Conservation (phyloP, 2,113 vertebrate genomes). For the Archilochus colubris region DNA sequence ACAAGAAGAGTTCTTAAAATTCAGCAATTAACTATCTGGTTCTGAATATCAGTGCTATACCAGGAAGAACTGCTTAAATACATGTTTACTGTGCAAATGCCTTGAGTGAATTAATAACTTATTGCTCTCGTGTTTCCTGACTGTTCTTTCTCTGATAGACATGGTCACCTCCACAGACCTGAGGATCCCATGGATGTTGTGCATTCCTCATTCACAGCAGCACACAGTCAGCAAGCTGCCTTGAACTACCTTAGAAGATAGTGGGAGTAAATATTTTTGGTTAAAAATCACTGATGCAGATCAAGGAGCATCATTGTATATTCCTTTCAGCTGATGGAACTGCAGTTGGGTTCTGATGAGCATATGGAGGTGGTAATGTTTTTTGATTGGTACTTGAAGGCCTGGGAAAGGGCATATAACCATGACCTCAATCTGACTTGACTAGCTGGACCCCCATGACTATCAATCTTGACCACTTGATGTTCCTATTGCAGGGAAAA, state of each 20-base stretch:
- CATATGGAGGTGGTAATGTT: neutral
- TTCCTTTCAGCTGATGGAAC: neutral
- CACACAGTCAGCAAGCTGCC: neutral
- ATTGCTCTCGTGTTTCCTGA: neutral
- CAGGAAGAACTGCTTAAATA: constrained; percentile 2
- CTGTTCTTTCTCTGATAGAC: neutral
- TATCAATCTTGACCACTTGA: neutral
- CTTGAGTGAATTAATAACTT: neutral
- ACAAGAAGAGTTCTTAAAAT: neutral
- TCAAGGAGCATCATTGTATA: neutral
- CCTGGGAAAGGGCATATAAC: neutral
- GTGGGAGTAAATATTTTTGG: neutral
- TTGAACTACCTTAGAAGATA: neutral
- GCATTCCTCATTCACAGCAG: neutral
- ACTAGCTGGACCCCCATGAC: neutral
- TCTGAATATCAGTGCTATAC: neutral
- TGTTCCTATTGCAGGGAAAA: neutral
- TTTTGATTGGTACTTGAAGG: neutral
- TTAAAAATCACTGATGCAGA: neutral
- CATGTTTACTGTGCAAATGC: neutral
- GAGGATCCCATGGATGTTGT: neutral
- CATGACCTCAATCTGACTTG: neutral
- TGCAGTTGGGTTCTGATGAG: neutral
- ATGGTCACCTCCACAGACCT: neutral
- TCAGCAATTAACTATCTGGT: neutral